Evolutionary conservation across 1,140 invertebrate species (phyloP), one percentile per base, ranked within the genome.

Genomic region (Meteorus sp.): DNA sequence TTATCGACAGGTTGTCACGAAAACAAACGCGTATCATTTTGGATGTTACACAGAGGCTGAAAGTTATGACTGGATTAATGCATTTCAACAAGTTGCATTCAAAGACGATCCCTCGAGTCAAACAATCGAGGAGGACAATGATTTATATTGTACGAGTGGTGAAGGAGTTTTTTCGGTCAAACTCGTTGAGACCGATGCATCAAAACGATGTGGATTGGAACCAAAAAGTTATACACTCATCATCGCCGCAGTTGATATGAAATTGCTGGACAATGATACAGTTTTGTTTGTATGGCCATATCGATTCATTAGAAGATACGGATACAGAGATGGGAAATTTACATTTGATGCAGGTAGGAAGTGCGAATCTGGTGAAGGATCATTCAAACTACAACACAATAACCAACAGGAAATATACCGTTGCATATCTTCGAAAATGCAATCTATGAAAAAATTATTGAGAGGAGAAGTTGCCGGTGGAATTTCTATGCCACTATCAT

Each of bases 321-420:
- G 92, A 19, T 90, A 90, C 63, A 86, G 87, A 58, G 85, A 88
- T 65, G 89, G 89, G 31, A 90, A 88, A 70, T 94, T 95, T 70
- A 91, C 89, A 15, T 93, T 95, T 77, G 92, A 94, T 83, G 92
- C 92, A n/a, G 93, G 93, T 3, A 81, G 92, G 60, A 93, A 93
- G 75, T 94, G 92, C 78, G 84, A 87, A 59, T 90, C 90, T 3
- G 93, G 93, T 1, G 91, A 93, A 80, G 93, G 93, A 1, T 84
- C 86, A 8, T 94, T 94, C 72, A 86, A 86, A 53, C 79, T 94
- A 59, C 86, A 91, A 68, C 88, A 92, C 66, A 85, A 84, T 6
- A 90, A 90, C 69, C 88, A 89, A 45, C 87, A 89, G 63, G 89
- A 91, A 74, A 90, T 93, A 55, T 92, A 89, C 60, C 83, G 88